Conservation (phyloP, 1,140 invertebrate species). For the Leptopilina boulardi region DNA sequence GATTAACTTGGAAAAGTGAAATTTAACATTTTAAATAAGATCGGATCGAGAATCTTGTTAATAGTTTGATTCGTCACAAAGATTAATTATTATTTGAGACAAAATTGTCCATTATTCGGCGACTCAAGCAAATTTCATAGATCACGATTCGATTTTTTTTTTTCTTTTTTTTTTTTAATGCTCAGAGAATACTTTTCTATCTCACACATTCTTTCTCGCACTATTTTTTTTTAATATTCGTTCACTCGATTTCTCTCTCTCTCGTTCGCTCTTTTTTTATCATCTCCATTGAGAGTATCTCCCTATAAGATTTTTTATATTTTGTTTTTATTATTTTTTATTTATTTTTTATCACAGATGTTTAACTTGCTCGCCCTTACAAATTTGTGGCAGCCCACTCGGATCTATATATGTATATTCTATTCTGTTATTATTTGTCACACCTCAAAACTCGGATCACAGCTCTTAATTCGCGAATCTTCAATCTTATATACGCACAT, state of each 20-base stretch:
- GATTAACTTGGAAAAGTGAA: background rate
- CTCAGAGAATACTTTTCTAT: slow-evolving; percentile 38
- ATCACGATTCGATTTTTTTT: slow-evolving; percentile 24
- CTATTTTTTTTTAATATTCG: slow-evolving; percentile 29
- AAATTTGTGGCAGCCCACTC: slow-evolving; percentile 43
- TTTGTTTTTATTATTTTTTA: slow-evolving; percentile 42
- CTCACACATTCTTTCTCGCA: slow-evolving; percentile 44
- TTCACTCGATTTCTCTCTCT: slow-evolving; percentile 51
- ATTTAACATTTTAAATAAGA: slow-evolving; percentile 21
- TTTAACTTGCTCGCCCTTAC: slow-evolving; percentile 64
- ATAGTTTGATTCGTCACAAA: slow-evolving; percentile 31
- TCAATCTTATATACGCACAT: slow-evolving; percentile 36
- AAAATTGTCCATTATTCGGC: slow-evolving; percentile 48
- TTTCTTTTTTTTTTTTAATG: slow-evolving; percentile 12
- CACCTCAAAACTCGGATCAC: slow-evolving; percentile 39
- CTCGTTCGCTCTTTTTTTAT: slow-evolving; percentile 45
- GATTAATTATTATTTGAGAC: background rate
- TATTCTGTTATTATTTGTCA: slow-evolving; percentile 48
- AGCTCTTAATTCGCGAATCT: slow-evolving; percentile 39
- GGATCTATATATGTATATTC: slow-evolving; percentile 50
- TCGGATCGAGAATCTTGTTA: slow-evolving; percentile 42
- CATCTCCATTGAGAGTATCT: slow-evolving; percentile 61
- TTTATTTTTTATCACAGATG: slow-evolving; percentile 74
- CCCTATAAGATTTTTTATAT: slow-evolving; percentile 64
- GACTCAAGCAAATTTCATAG: slow-evolving; percentile 49